Evolutionary conservation across 2,113 vertebrate genomes (phyloP).

Genomic region (Lepus timidus): DNA sequence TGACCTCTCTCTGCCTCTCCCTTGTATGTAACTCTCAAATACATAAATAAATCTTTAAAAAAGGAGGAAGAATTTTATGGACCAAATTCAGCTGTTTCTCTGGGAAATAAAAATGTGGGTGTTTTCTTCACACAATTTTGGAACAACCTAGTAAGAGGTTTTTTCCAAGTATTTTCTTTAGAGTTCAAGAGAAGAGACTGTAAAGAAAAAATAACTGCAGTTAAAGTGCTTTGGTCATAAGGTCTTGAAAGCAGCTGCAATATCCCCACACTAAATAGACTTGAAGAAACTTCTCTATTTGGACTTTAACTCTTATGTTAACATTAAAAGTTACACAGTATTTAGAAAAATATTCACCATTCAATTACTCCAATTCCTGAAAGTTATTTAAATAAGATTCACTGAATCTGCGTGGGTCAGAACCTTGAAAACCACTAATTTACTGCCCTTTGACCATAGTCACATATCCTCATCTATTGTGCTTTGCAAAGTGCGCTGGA

Average conservation of each 20-base stretch:
- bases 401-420: background rate
- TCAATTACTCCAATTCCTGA: background rate
- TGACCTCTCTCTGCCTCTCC: no score
- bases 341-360: conserved; percentile 27
- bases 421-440: background rate
- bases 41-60: no score
- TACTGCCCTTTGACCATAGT: background rate
- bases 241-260: conserved; percentile 21
- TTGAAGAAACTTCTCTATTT: conserved; percentile 23
- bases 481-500: background rate
- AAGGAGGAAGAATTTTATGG: background rate
- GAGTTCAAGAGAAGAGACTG: conserved; percentile 7
- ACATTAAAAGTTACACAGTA: conserved; percentile 14
- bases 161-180: conserved; percentile 48
- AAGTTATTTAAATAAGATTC: background rate
- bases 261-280: background rate
- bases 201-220: conserved; percentile 39
- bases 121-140: conserved; percentile 19
- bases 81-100: background rate
- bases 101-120: background rate
- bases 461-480: background rate
- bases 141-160: background rate
- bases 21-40: no score
- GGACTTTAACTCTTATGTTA: background rate
- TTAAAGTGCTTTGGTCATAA: conserved; percentile 30